phyloP scores from a whole-genome alignment of 2,113 vertebrate species.

The Alligator mississippiensis region DNA sequence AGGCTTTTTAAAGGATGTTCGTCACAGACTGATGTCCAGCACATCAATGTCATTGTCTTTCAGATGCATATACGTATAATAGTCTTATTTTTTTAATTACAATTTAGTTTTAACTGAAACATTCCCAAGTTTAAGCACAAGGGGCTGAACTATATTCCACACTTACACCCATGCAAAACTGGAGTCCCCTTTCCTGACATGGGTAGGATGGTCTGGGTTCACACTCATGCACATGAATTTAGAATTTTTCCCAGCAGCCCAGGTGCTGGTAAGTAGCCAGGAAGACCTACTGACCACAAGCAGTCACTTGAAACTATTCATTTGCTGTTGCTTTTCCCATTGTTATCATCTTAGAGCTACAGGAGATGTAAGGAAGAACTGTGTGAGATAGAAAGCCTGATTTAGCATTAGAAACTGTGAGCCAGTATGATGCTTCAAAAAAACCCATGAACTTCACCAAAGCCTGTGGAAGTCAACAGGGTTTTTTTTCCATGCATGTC shows the following conservation, averaged over 20 bases:
- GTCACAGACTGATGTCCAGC: constrained; percentile 55
- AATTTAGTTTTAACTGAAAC: not conserved
- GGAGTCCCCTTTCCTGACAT: not conserved
- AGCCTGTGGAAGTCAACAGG: not conserved
- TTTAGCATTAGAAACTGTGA: not conserved
- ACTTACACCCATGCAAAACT: not conserved
- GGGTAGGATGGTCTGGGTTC: not conserved
- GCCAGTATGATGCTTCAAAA: not conserved
- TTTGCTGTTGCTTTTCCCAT: not conserved
- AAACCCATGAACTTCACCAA: not conserved
- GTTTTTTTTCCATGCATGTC: not conserved
- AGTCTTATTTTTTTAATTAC: not conserved
- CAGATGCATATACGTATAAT: not conserved
- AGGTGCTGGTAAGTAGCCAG: not conserved
- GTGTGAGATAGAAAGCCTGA: not conserved
- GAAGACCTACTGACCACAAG: not conserved
- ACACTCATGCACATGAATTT: not conserved
- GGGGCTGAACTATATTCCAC: too few species aligned
- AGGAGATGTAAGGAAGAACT: not conserved
- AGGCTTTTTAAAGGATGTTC: not conserved
- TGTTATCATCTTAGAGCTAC: not conserved
- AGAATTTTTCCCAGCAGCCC: not conserved
- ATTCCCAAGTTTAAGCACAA: not conserved
- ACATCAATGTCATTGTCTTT: not conserved
- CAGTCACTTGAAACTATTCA: not conserved